Evolutionary conservation across 2,888 invertebrate genomes (phyloP).

Genomic region (Crioceris asparagi): DNA sequence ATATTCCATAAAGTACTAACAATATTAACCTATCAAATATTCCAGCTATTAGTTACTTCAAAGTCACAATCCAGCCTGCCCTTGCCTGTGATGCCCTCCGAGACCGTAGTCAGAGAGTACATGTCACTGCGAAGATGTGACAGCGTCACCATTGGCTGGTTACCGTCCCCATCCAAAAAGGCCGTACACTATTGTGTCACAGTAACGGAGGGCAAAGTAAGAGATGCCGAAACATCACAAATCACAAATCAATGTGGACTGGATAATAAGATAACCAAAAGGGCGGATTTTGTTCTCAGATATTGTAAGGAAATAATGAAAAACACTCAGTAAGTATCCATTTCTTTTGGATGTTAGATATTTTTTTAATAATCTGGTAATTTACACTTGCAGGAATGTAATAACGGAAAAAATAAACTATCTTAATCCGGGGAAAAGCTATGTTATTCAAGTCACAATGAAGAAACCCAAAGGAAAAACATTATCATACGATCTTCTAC

Average conservation of each 20-base stretch:
- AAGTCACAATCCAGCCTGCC: conserved; percentile 35
- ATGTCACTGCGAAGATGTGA: conserved; percentile 40
- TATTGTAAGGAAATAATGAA: conserved; percentile 33
- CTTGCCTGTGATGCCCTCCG: conserved; percentile 45
- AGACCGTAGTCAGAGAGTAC: conserved; percentile 43
- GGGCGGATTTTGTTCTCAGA: conserved; percentile 31
- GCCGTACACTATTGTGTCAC: conserved; percentile 34
- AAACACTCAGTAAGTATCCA: conserved; percentile 4
- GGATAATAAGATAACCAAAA: conserved; percentile 35
- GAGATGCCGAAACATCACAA: conserved; percentile 30
- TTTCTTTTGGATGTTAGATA: background rate
- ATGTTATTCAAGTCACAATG: conserved; percentile 48
- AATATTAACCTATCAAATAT: conserved; percentile 1
- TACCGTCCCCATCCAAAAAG: conserved; percentile 39
- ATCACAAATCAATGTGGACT: conserved; percentile 40
- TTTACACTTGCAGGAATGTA: conserved; percentile 37
- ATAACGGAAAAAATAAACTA: conserved; percentile 41
- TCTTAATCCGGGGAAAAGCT: conserved; percentile 42
- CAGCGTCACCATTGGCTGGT: conserved; percentile 48
- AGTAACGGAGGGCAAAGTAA: conserved; percentile 34
- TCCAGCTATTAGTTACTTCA: conserved; percentile 42
- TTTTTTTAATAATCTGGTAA: background rate
- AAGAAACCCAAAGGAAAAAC: conserved; percentile 45
- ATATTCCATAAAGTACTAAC: background rate
- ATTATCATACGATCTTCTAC: conserved; percentile 44